Conservation (phyloP, 2,888 invertebrate species). For the Limnephilus marmoratus region DNA sequence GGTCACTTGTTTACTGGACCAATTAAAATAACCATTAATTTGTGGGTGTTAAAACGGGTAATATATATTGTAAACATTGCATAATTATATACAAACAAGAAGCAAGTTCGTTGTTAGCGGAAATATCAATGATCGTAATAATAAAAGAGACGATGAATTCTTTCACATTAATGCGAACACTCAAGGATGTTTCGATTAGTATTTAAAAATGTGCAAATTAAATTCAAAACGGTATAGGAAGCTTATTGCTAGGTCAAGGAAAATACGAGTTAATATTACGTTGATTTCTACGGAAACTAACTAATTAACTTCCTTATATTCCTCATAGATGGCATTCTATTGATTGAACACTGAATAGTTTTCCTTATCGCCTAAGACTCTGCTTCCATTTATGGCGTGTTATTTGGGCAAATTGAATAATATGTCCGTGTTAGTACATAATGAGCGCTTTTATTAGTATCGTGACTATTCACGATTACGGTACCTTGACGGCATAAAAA, state of each 20-base stretch:
- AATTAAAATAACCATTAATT: background rate
- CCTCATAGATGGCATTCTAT: background rate
- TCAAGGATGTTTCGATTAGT: background rate
- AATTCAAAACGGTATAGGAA: background rate
- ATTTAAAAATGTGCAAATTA: background rate
- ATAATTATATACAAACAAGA: background rate
- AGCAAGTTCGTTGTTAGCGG: background rate
- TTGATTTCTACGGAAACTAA: background rate
- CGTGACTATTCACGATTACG: no score
- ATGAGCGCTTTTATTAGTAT: no score
- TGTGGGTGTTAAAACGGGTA: background rate
- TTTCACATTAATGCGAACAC: background rate
- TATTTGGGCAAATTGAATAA: background rate
- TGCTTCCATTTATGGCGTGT: no score
- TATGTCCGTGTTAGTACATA: background rate
- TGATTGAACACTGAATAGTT: background rate
- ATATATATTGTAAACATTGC: background rate
- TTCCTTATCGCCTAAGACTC: background rate
- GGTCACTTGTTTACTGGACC: background rate
- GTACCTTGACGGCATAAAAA: no score
- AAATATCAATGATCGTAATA: background rate
- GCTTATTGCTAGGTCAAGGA: background rate
- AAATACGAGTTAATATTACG: background rate
- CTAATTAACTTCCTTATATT: background rate
- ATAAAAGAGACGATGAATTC: background rate